These are phyloP conservation scores for Phalacrocorax pelagicus DNA, from an alignment of 2,113 vertebrate genomes.

Conservation along the genomic window DNA sequence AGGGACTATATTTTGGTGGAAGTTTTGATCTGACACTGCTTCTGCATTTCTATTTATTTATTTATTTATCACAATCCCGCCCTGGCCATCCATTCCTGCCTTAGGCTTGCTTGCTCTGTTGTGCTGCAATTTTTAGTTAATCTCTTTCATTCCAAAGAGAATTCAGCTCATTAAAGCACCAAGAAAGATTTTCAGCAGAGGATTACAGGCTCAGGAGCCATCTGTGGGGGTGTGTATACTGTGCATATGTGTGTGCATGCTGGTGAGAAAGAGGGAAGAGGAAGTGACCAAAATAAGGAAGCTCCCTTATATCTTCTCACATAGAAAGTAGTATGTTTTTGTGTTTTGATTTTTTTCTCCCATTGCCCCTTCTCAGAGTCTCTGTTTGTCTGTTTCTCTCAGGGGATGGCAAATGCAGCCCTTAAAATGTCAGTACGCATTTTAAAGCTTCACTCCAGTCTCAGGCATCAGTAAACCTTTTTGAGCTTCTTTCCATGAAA, in stretches of 20 bases:
- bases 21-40: neutral
- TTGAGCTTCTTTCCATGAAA: neutral
- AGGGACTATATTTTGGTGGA: neutral
- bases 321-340: neutral
- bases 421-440: neutral
- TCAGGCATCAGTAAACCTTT: neutral
- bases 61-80: neutral
- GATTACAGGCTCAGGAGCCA: neutral
- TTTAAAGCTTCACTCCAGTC: neutral
- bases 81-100: neutral
- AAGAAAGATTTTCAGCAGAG: neutral
- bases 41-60: neutral
- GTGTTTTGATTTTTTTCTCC: neutral
- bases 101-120: neutral
- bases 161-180: constrained; percentile 9
- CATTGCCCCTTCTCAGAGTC: neutral
- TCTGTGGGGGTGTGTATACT: neutral
- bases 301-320: neutral
- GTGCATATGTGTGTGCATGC: neutral
- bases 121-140: constrained; percentile 12
- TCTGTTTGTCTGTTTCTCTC: neutral
- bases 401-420: neutral
- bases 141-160: constrained; percentile 33
- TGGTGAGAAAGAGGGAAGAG: constrained; percentile 32
- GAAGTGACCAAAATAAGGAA: constrained; percentile 32